phyloP scores from a whole-genome alignment of 2,797 vertebrate genomes.

The Chanos chanos region DNA sequence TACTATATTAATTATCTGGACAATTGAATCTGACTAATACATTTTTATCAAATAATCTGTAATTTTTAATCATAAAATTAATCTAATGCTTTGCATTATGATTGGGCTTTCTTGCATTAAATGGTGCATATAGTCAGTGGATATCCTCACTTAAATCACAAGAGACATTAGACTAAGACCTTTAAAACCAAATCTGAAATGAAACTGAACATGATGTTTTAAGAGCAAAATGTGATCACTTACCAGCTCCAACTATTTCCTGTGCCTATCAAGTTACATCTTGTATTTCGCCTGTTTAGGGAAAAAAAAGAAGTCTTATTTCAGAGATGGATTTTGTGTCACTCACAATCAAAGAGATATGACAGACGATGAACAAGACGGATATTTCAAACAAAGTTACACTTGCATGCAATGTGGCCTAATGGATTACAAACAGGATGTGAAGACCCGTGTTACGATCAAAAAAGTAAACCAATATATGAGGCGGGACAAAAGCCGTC shows the following conservation, averaged over 20 bases:
- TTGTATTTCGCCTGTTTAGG: conserved; percentile 56
- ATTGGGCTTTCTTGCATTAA: too few relatives aligned
- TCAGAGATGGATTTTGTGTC: conserved; percentile 13
- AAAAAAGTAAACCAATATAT: conserved; percentile 99
- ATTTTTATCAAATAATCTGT: too few relatives aligned
- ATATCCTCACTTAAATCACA: too few relatives aligned
- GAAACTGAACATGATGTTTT: too few relatives aligned
- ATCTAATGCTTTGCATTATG: too few relatives aligned
- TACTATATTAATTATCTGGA: too few relatives aligned
- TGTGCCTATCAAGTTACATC: conserved; percentile 43
- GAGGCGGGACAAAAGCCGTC: conserved; percentile 74
- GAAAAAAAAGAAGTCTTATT: conserved; percentile 28
- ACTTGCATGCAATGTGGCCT: conserved; percentile 81
- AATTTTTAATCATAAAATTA: too few relatives aligned
- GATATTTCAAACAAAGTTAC: conserved; percentile 37
- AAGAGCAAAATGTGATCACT: neutral
- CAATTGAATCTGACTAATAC: too few relatives aligned
- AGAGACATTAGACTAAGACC: too few relatives aligned
- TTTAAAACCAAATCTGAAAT: too few relatives aligned
- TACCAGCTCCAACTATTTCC: conserved; percentile 35
- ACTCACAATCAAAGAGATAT: conserved; percentile 13
- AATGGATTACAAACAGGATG: conserved; percentile 67
- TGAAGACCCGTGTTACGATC: conserved; percentile 79
- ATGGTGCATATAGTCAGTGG: too few relatives aligned
- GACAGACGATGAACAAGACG: conserved; percentile 32